Base-by-base conservation (phyloP, 2,888 invertebrate species). In the Drosophila robusta region DNA sequence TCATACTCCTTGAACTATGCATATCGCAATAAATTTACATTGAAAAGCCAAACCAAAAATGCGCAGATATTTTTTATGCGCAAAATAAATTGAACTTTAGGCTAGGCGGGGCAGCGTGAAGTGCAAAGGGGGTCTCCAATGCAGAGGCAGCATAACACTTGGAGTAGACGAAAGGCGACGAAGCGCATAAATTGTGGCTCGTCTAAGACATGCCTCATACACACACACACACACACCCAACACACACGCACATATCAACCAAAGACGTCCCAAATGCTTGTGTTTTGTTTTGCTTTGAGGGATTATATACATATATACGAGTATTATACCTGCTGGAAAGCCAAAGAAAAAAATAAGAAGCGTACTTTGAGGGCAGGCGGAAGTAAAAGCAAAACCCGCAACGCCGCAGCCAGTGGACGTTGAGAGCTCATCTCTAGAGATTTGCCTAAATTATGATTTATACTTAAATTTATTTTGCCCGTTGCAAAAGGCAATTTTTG, bases 391-490 rank as follows among this genome's bases (percentile, higher is more conserved):
- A 44, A 38, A 63, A 16, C 64, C 77, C 64, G 60, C 70, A 80
- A 39, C 56, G 44, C 51, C 51, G 44, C 49, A 29, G 26, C 47
- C 62, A 62, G 68, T 47, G 61, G 52, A 74, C 69, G 80, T 73
- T 78, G 85, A 82, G 78, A 80, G 86, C 86, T 87, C 86, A 85
- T 85, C 85, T 83, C 85, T 56, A 67, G 85, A 85, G 85, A 85
- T 80, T 87, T 83, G 78, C 71, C 88, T 83, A 85, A 87, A 87
- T 85, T 85, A 87, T 85, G 88, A 85, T 85, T 85, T 85, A 87
- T 85, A 80, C 70, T 61, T 73, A 63, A 72, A 73, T 85, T 75
- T 73, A 69, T 74, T 69, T 72, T 70, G 52, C 58, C 55, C 38
- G 32, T 12, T 42, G 55, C 29, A 49, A 47, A 65, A 56, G 56